These are phyloP conservation scores for Ectemnius continuus DNA, from an alignment of 2,888 invertebrate genomes.

Conservation along the genomic window DNA sequence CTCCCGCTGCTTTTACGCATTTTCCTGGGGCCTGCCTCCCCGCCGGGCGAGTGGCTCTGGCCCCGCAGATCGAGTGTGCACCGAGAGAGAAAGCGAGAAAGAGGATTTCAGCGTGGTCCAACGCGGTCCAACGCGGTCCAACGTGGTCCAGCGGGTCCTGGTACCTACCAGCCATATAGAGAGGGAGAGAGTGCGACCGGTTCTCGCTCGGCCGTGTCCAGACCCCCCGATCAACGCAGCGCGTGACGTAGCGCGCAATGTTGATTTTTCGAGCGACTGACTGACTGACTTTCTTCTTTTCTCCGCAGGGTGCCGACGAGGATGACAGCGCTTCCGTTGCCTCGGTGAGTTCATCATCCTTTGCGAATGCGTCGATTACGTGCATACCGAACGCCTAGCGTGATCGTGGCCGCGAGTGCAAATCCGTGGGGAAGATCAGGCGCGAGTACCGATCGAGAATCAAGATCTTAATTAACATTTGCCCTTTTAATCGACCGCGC, in stretches of 20 bases:
- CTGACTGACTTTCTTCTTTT: slow-evolving; percentile 71
- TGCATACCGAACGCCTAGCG: slow-evolving; percentile 24
- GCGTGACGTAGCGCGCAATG: slow-evolving; percentile 62
- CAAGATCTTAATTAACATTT: slow-evolving; percentile 61
- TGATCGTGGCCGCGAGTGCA: slow-evolving; percentile 18
- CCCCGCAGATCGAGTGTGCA: slow-evolving; percentile 32
- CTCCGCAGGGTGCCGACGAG: slow-evolving; percentile 85
- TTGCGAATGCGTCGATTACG: slow-evolving; percentile 42
- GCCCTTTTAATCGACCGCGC: slow-evolving; percentile 31
- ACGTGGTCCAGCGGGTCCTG: slow-evolving; percentile 29
- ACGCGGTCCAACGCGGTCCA: slow-evolving; percentile 23
- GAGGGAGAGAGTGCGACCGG: slow-evolving; percentile 49
- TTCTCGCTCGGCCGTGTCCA: slow-evolving; percentile 40
- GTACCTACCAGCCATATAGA: slow-evolving; percentile 46
- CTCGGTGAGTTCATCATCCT: slow-evolving; percentile 82
- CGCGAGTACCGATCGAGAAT: slow-evolving; percentile 30
- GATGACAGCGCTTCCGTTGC: slow-evolving; percentile 85
- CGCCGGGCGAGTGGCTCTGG: slow-evolving; percentile 35
- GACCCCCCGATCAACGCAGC: slow-evolving; percentile 25
- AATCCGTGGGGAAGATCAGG: neutral
- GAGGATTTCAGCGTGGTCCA: slow-evolving; percentile 7
- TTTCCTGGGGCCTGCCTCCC: slow-evolving; percentile 48
- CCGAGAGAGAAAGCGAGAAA: neutral
- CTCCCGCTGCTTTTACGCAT: slow-evolving; percentile 71
- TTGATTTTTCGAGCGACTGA: slow-evolving; percentile 62